Base-by-base conservation (phyloP, 2,113 vertebrate species). In the Leucopsar rothschildi region DNA sequence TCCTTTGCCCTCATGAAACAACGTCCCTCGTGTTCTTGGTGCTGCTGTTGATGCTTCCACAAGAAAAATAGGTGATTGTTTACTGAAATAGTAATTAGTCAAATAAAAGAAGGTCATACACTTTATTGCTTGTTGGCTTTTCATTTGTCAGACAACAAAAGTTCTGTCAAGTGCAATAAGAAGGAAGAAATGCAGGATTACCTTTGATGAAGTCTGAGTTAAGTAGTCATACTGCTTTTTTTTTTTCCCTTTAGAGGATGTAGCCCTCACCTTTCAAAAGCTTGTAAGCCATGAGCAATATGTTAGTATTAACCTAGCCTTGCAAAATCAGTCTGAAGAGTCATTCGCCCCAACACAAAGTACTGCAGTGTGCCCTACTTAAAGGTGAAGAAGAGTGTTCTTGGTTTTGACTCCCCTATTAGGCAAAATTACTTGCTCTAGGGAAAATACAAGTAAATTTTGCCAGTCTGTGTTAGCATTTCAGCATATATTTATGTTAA, bases 401-500 rank as follows among this genome's bases (percentile, higher is more conserved):
- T 93, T 88, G 86, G 72, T 66, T 68, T 95, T 92, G 65, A 78
- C 53, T 97, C 78, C n/a, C 18, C 29, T 91, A 12, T 80, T 93
- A 96, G 92, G 80, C 69, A 94, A 94, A 95, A 92, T 96, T 95
- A 92, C 76, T 92, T 91, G 93, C 96, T 90, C 11, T 5, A 14
- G 90, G 88, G 93, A 77, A 90, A 90, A 88, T 11, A n/a, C 56
- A 86, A 50, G 49, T 83, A 80, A 91, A 90, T 96, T 95, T 94
- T 95, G 55, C 92, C 52, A 47, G 84, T 65, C 64, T 83, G 39
- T 61, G 40, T 95, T 90, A 92, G 85, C 50, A 93, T 94, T 96
- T 96, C 70, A 40, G 86, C 56, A 85, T 94, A 42, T 93, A 89
- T 92, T 96, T 94, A 93, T 96, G 95, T 86, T 96, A 95, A 96